phyloP scores from a whole-genome alignment of 2,113 vertebrate genomes.

The Tragelaphus strepsiceros region DNA sequence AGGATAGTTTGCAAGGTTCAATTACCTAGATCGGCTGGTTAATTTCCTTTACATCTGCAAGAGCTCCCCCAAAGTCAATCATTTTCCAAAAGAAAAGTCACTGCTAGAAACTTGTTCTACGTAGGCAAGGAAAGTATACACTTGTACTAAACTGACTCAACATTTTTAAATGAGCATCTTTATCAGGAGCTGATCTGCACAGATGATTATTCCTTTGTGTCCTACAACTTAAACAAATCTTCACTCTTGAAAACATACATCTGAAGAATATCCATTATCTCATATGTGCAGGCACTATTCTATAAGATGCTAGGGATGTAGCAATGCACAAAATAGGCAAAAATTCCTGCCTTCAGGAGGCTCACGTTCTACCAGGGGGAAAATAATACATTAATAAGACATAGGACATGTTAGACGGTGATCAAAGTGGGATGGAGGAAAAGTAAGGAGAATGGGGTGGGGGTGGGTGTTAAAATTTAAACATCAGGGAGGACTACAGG shows the following conservation, averaged over 20 bases:
- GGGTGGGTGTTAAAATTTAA: neutral
- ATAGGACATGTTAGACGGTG: fast-evolving
- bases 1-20: neutral
- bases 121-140: neutral
- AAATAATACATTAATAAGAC: neutral
- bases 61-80: neutral
- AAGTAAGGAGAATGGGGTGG: neutral
- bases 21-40: slow-evolving; percentile 28
- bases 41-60: slow-evolving; percentile 19
- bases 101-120: neutral
- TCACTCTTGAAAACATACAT: neutral
- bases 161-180: neutral
- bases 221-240: neutral
- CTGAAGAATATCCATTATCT: neutral
- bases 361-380: neutral
- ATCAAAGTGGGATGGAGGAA: neutral
- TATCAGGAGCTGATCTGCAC: neutral
- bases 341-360: neutral
- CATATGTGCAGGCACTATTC: neutral
- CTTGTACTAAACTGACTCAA: neutral
- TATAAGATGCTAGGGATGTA: neutral
- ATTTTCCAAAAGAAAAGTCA: neutral
- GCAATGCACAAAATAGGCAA: neutral
- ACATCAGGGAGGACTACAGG: neutral
- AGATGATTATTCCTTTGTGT: neutral